These are phyloP conservation scores for Cottus gobio DNA, from an alignment of 2,113 vertebrate genomes.

Conservation along the genomic window DNA sequence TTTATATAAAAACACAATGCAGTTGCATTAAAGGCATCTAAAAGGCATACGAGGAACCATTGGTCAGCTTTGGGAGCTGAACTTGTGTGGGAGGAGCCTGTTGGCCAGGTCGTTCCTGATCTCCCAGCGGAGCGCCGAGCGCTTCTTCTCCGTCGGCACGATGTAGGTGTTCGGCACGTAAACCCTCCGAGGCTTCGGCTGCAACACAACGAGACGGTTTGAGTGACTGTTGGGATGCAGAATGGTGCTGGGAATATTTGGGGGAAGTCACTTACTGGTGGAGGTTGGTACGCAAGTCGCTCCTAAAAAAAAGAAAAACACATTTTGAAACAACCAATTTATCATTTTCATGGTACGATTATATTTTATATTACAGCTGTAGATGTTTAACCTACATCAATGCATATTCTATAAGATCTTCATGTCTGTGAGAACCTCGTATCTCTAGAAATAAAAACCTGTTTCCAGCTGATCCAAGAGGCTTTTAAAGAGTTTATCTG, in stretches of 20 bases:
- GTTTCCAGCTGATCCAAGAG: no score
- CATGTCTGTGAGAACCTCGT: no score
- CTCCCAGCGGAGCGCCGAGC: conserved; percentile 87
- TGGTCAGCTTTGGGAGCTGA: background rate
- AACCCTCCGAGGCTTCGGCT: conserved; percentile 77
- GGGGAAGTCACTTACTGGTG: conserved; percentile 69
- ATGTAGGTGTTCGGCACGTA: conserved; percentile 85
- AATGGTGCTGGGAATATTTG: background rate
- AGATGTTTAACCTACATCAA: no score
- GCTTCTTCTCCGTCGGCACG: conserved; percentile 91
- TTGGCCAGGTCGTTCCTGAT: conserved; percentile 73
- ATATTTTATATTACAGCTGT: no score
- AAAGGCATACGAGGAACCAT: background rate
- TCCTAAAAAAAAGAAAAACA: conserved; percentile 66
- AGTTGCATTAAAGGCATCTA: background rate
- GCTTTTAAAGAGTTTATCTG: no score
- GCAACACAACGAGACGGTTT: conserved; percentile 19
- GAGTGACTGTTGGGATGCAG: background rate
- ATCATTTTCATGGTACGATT: no score
- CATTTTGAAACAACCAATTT: background rate
- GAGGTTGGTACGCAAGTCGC: conserved; percentile 79
- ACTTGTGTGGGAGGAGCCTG: background rate
- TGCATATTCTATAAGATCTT: no score
- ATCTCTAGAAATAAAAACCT: no score
- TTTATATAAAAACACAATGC: background rate